Conservation (phyloP, 2,888 invertebrate genomes). For the Aphodius sticticus region DNA sequence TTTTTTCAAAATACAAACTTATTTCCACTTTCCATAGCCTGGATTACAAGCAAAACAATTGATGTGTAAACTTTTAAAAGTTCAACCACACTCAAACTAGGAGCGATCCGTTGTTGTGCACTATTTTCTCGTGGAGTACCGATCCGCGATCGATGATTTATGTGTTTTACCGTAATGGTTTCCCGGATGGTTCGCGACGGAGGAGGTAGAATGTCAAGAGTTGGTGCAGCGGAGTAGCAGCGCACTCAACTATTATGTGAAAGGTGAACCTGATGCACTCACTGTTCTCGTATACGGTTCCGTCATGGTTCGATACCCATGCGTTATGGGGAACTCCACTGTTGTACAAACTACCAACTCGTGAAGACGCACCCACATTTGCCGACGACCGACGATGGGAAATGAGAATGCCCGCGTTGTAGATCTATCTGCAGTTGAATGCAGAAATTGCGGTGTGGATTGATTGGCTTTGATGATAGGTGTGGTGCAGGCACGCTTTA, state of each 20-base stretch:
- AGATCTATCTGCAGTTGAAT: background rate
- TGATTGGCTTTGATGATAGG: background rate
- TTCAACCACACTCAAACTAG: background rate
- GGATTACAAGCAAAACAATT: too few species aligned
- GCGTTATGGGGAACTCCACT: background rate
- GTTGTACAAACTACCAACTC: background rate
- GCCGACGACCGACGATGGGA: background rate
- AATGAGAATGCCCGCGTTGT: background rate
- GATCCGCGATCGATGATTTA: background rate
- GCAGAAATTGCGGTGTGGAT: background rate
- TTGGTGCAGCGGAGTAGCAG: background rate
- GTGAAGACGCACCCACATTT: background rate
- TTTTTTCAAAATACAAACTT: too few species aligned
- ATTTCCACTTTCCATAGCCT: too few species aligned
- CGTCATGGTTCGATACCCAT: background rate
- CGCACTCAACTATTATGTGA: background rate
- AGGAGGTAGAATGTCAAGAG: background rate
- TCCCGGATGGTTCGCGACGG: background rate
- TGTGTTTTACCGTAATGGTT: background rate
- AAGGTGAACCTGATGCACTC: constrained; percentile 4
- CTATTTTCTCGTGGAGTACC: background rate
- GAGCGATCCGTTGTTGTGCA: background rate
- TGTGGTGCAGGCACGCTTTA: background rate
- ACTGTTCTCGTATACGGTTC: background rate
- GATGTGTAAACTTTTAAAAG: too few species aligned